Evolutionary conservation across 2,113 vertebrate genomes (phyloP).

Genomic region (Tragelaphus scriptus): DNA sequence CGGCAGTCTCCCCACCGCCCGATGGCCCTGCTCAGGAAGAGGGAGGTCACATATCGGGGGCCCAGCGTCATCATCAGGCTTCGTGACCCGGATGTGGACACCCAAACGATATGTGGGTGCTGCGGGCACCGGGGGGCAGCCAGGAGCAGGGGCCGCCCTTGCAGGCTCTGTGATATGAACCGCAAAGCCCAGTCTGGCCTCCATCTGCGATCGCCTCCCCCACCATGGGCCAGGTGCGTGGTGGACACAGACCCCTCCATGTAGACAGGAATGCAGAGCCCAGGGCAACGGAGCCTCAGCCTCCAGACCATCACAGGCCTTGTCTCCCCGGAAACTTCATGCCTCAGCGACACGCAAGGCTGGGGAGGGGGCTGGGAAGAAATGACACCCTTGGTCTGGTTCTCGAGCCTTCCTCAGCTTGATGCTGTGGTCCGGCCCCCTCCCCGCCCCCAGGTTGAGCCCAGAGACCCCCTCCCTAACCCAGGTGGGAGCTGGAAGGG

Average conservation of each 20-base stretch:
- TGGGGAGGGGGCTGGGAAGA: neutral
- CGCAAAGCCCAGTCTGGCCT: fast-evolving
- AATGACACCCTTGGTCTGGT: neutral
- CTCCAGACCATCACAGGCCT: fast-evolving
- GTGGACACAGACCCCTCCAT: neutral
- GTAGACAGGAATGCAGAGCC: neutral
- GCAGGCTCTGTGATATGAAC: neutral
- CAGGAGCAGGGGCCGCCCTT: neutral
- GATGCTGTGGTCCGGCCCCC: neutral
- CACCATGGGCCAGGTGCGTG: fast-evolving
- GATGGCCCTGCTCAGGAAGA: neutral
- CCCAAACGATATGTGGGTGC: too few species aligned
- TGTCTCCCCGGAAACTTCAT: neutral
- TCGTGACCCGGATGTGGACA: neutral
- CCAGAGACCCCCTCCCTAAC: neutral
- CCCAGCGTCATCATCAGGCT: neutral
- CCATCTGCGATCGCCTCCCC: fast-evolving
- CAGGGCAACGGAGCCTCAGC: fast-evolving
- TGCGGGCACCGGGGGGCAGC: too few species aligned
- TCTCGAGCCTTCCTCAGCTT: neutral
- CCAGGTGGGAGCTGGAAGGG: fast-evolving
- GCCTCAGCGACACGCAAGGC: neutral
- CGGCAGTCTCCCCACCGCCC: fast-evolving
- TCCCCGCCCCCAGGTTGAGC: neutral
- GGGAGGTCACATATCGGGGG: neutral